phyloP scores from a whole-genome alignment of 2,888 invertebrate genomes.

The Diabrotica balteata region DNA sequence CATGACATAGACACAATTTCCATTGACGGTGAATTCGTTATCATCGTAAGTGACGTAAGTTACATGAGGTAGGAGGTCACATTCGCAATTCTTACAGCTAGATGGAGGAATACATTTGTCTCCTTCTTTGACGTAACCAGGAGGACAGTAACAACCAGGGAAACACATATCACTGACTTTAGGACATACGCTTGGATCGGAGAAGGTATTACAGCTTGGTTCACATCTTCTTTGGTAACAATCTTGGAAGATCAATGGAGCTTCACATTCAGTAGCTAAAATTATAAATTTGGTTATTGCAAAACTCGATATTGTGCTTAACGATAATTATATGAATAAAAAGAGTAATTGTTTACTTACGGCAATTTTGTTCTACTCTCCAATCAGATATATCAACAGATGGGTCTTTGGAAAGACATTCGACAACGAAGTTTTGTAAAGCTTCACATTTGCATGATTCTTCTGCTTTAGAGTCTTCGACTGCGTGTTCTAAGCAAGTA shows the following conservation, averaged over 20 bases:
- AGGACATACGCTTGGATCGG: constrained; percentile 69
- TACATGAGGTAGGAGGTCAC: constrained; percentile 76
- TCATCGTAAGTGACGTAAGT: constrained; percentile 86
- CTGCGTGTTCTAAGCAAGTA: constrained; percentile 70
- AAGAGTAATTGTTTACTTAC: constrained; percentile 59
- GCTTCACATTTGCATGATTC: constrained; percentile 73
- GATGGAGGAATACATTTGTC: constrained; percentile 73
- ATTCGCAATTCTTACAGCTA: constrained; percentile 79
- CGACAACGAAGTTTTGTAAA: constrained; percentile 74
- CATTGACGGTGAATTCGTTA: constrained; percentile 78
- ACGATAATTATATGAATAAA: background rate
- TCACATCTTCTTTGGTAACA: constrained; percentile 83
- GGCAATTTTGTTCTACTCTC: constrained; percentile 76
- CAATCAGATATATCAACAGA: constrained; percentile 72
- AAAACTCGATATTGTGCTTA: constrained; percentile 3
- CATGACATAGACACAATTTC: constrained; percentile 85
- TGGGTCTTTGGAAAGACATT: constrained; percentile 73
- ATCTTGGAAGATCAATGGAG: constrained; percentile 81
- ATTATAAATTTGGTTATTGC: constrained; percentile 18
- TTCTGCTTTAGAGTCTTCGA: constrained; percentile 51
- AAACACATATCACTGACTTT: constrained; percentile 73
- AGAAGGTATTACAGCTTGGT: constrained; percentile 72
- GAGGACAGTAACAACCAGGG: constrained; percentile 86
- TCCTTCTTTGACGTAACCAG: constrained; percentile 73
- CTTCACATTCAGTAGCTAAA: constrained; percentile 73